Evolutionary conservation across 2,113 vertebrate genomes (phyloP), one percentile per base, ranked within the genome.

Genomic region (Amazona vittata): DNA sequence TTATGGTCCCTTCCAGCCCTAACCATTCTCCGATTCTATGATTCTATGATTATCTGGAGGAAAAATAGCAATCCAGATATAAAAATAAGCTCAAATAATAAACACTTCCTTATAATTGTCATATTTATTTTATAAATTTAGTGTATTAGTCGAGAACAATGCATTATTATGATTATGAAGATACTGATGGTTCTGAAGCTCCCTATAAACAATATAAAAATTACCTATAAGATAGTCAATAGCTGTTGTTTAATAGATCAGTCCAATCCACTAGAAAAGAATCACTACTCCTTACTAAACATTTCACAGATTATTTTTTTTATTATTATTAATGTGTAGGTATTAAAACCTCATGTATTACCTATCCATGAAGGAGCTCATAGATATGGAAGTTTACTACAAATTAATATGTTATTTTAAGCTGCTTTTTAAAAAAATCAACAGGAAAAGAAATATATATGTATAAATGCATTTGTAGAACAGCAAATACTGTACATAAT

Each of bases 191-290:
- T 21, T 57, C 64, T 83, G 37, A 65, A 33, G 21, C 1, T 62
- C 80, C 25, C 15, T 65, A 13, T 41, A 75, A 70, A 2, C 11
- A 57, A 52, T 60, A 33, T 12, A 81, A 77, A 8, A 35, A 57
- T 67, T 49, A 21, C 3, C 5, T 93, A 10, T 19, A 55, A 65
- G 0, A 0, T 12, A 22, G 8, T 35, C 18, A 78, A 11, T 57
- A 87, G 25, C 3, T 71, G 3, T 82, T 55, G 21, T 37, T 41
- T 50, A 71, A 49, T 3, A 2, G 7, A 85, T 37, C 35, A 71
- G 12, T 68, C 17, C 15, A 63, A 53, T 78, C 35, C 25, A 49
- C 21, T 25, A 17, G 39, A 63, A 92, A 89, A 80, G 4, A 55
- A 35, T 47, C 6, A 37, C 29, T 37, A 3, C 2, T 70, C 7